These are phyloP conservation scores for Selene dorsalis DNA, from an alignment of 2,797 vertebrate species.

Conservation along the genomic window DNA sequence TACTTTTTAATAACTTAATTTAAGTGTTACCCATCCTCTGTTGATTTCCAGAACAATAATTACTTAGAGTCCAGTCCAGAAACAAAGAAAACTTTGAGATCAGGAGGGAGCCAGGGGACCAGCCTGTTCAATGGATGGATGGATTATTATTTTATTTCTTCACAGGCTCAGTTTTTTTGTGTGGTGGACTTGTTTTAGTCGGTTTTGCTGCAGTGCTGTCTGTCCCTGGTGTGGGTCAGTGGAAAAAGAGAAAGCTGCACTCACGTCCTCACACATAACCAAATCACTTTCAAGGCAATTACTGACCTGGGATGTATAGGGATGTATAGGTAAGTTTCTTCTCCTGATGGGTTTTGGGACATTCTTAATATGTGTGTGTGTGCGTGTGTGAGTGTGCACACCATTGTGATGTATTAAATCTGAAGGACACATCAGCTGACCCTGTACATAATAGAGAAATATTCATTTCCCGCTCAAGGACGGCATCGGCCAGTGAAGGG, in stretches of 20 bases:
- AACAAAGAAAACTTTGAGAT: slow-evolving; percentile 40
- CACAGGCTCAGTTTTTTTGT: slow-evolving; percentile 20
- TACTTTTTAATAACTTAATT: slow-evolving; percentile 7
- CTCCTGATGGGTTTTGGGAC: slow-evolving; percentile 39
- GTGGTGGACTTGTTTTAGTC: slow-evolving; percentile 38
- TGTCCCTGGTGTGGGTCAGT: slow-evolving; percentile 50
- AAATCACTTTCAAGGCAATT: slow-evolving; percentile 53
- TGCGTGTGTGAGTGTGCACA: slow-evolving; percentile 14
- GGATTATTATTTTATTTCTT: slow-evolving; percentile 44
- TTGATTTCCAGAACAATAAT: slow-evolving; percentile 30
- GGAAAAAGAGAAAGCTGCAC: slow-evolving; percentile 36
- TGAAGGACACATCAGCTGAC: slow-evolving; percentile 68
- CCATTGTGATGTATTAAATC: slow-evolving; percentile 51
- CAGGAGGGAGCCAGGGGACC: slow-evolving; percentile 32
- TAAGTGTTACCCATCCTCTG: slow-evolving; percentile 30
- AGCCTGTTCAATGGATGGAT: slow-evolving; percentile 33
- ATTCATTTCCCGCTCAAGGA: slow-evolving; percentile 73
- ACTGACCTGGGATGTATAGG: slow-evolving; percentile 25
- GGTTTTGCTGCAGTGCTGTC: slow-evolving; percentile 51
- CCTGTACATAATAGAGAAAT: slow-evolving; percentile 62
- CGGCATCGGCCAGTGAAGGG: slow-evolving; percentile 60
- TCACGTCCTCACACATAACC: neutral
- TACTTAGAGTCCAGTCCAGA: slow-evolving; percentile 27
- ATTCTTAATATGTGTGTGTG: slow-evolving; percentile 10
- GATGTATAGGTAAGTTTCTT: too few relatives aligned